phyloP scores from a whole-genome alignment of 2,797 vertebrate species.

The Coregonus sp. region DNA sequence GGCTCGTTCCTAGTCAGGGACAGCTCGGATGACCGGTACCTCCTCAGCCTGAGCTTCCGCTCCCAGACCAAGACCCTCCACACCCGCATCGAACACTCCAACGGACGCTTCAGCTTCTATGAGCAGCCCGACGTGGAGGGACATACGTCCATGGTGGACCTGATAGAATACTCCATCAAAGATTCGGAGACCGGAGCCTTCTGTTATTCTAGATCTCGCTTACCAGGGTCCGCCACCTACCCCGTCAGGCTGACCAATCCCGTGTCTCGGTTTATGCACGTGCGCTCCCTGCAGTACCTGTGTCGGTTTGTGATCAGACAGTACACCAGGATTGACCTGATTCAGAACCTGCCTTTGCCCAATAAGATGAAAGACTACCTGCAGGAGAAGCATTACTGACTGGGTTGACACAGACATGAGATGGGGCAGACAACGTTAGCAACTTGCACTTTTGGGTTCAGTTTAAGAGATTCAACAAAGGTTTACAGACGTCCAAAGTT shows the following conservation, averaged over 20 bases:
- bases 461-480: slow-evolving; percentile 82
- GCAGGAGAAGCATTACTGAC: slow-evolving; percentile 99
- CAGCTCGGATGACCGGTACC: slow-evolving; percentile 96
- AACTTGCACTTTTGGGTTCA: slow-evolving; percentile 94
- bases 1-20: slow-evolving; percentile 97
- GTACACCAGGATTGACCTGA: slow-evolving; percentile 97
- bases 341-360: slow-evolving; percentile 99
- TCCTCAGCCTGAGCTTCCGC: slow-evolving; percentile 97
- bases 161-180: slow-evolving; percentile 96
- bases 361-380: slow-evolving; percentile 99
- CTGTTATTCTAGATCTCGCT: slow-evolving; percentile 95
- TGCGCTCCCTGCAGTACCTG: slow-evolving; percentile 96
- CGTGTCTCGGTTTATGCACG: slow-evolving; percentile 98
- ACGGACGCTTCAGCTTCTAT: slow-evolving; percentile 98
- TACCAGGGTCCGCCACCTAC: slow-evolving; percentile 95
- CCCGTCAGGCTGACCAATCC: slow-evolving; percentile 96
- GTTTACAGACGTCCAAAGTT: slow-evolving; percentile 89
- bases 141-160: slow-evolving; percentile 95
- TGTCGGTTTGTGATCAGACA: slow-evolving; percentile 98
- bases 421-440: slow-evolving; percentile 78
- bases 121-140: slow-evolving; percentile 98
- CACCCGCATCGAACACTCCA: slow-evolving; percentile 97
- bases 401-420: slow-evolving; percentile 48
- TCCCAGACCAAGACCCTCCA: slow-evolving; percentile 97
- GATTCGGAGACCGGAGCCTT: slow-evolving; percentile 99